Evolutionary conservation across 2,888 invertebrate genomes (phyloP).

Genomic region (Nomada goodeniana): DNA sequence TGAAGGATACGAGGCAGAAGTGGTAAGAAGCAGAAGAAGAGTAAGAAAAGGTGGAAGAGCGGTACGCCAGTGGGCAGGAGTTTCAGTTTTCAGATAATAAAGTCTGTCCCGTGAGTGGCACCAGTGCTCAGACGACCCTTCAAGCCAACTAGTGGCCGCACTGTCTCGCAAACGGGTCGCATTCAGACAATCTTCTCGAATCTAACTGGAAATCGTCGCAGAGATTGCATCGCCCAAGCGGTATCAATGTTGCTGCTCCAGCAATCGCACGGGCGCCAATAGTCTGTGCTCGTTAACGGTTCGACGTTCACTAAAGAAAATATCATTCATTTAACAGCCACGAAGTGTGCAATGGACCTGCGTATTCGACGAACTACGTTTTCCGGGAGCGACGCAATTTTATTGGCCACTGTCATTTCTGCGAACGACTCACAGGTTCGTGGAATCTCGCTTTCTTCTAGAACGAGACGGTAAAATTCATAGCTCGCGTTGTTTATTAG

Average conservation of each 20-base stretch:
- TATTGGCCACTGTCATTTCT: too few relatives aligned
- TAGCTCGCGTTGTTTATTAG: not conserved
- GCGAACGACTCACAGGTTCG: not conserved
- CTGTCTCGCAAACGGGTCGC: slow-evolving; percentile 49
- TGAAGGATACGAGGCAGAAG: slow-evolving; percentile 19
- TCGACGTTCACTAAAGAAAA: too few relatives aligned
- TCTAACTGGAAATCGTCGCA: slow-evolving; percentile 55
- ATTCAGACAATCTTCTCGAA: slow-evolving; percentile 55
- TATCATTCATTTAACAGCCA: too few relatives aligned
- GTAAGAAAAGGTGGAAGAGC: slow-evolving; percentile 1
- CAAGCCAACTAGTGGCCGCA: slow-evolving; percentile 63
- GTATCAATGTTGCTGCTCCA: too few relatives aligned
- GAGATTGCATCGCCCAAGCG: too few relatives aligned
- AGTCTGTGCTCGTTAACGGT: too few relatives aligned
- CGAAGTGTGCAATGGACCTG: too few relatives aligned
- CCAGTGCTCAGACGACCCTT: slow-evolving; percentile 75
- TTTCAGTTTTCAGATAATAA: slow-evolving; percentile 75
- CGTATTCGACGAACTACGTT: too few relatives aligned
- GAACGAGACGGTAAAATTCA: slow-evolving; percentile 28
- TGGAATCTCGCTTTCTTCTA: not conserved
- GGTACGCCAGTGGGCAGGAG: slow-evolving; percentile 36
- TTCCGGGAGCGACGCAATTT: too few relatives aligned
- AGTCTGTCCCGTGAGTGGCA: slow-evolving; percentile 74
- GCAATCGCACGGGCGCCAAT: too few relatives aligned
- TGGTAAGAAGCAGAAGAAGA: slow-evolving; percentile 16